phyloP scores from a whole-genome alignment of 2,888 invertebrate species.

The Sericinus montela region DNA sequence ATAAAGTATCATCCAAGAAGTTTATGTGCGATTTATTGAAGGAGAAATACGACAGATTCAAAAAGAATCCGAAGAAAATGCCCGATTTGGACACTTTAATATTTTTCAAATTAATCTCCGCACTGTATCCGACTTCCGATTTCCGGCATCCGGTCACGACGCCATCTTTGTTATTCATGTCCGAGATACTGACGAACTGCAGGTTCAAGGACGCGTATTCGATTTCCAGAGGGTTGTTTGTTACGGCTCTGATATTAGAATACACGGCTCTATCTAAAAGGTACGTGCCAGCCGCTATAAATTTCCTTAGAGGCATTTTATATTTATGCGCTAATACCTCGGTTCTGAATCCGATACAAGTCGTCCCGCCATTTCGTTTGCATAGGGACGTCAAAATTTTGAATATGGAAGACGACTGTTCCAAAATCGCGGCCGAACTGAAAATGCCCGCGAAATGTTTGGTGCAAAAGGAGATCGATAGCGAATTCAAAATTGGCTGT shows the following conservation, averaged over 20 bases:
- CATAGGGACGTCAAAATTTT: conserved; percentile 76
- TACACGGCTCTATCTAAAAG: conserved; percentile 89
- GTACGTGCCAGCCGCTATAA: conserved; percentile 88
- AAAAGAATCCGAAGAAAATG: conserved; percentile 77
- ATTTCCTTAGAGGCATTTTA: conserved; percentile 87
- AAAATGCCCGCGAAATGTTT: conserved; percentile 81
- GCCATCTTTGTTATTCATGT: conserved; percentile 90
- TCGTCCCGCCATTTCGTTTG: conserved; percentile 84
- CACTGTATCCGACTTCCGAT: conserved; percentile 94
- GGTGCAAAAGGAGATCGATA: conserved; percentile 63
- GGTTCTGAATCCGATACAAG: conserved; percentile 78
- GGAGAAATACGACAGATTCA: conserved; percentile 84
- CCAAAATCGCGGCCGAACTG: conserved; percentile 44
- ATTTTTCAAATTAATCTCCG: conserved; percentile 88
- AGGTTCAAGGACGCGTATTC: conserved; percentile 82
- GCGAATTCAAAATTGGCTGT: conserved; percentile 82
- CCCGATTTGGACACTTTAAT: conserved; percentile 86
- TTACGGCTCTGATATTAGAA: conserved; percentile 87
- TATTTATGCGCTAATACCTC: conserved; percentile 84
- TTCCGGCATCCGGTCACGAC: conserved; percentile 93
- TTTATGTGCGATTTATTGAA: conserved; percentile 84
- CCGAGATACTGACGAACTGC: conserved; percentile 85
- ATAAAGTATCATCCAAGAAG: conserved; percentile 83
- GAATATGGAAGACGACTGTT: conserved; percentile 75
- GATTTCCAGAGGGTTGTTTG: conserved; percentile 87